phyloP scores from a whole-genome alignment of 2,797 vertebrate species.

The Kryptolebias ocellatus region DNA sequence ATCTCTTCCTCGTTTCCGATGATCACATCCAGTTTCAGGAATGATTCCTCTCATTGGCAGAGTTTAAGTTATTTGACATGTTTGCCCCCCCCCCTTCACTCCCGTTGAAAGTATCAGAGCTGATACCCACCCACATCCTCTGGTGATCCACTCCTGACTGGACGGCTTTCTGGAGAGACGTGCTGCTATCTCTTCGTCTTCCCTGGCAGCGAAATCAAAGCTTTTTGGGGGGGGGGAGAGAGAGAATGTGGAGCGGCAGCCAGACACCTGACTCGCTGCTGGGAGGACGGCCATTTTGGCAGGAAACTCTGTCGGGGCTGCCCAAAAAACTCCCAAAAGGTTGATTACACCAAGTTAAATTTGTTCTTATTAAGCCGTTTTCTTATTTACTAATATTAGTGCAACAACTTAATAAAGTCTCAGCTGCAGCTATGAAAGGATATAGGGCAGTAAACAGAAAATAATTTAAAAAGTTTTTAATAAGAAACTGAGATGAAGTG shows the following conservation, averaged over 20 bases:
- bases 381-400: slow-evolving; percentile 10
- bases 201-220: slow-evolving; percentile 30
- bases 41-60: no score
- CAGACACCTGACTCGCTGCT: slow-evolving; percentile 20
- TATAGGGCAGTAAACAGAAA: slow-evolving; percentile 6
- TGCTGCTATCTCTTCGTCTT: slow-evolving; percentile 12
- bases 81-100: no score
- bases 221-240: slow-evolving; percentile 3
- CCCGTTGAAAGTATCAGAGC: no score
- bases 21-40: no score
- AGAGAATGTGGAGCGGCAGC: slow-evolving; percentile 7
- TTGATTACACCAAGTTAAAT: slow-evolving; percentile 25
- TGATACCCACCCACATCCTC: background rate
- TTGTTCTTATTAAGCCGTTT: background rate
- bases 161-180: slow-evolving; percentile 4
- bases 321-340: slow-evolving; percentile 34
- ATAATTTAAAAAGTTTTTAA: slow-evolving; percentile 42
- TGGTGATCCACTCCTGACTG: background rate
- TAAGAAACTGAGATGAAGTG: slow-evolving; percentile 28
- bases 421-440: background rate
- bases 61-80: no score
- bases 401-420: slow-evolving; percentile 6
- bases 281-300: slow-evolving; percentile 47
- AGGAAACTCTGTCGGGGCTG: slow-evolving; percentile 11
- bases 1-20: no score